Percentiles rank a stretch among this genome's conserved stretches.
These are phyloP conservation scores for Sebastes baramenuke DNA, from an alignment of 2,797 vertebrate species.

Conservation along the genomic window DNA sequence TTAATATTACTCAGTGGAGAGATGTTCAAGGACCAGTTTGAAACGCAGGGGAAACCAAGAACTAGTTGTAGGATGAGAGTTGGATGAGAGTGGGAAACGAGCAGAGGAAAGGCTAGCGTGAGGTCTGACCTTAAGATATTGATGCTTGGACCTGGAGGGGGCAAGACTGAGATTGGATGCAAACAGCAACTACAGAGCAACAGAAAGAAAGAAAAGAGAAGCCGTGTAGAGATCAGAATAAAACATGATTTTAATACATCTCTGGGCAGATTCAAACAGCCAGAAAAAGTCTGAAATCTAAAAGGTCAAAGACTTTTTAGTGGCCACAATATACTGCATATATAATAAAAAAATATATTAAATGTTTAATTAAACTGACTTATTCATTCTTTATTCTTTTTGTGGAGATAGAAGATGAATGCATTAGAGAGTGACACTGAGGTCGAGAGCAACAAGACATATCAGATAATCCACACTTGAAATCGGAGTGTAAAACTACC, in stretches of 20 bases:
- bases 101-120: not conserved
- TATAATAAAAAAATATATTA: not conserved
- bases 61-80: not conserved
- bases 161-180: not conserved
- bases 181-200: not conserved
- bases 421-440: not conserved
- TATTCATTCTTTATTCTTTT: not conserved
- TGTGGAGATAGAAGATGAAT: not conserved
- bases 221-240: not conserved
- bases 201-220: not conserved
- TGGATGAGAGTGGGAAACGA: not conserved
- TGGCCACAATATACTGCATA: not conserved
- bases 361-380: not conserved
- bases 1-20: not conserved
- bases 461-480: not conserved
- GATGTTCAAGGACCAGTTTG: not conserved
- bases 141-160: not conserved
- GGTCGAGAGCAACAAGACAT: not conserved
- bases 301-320: not conserved
- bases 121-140: slow-evolving; percentile 10
- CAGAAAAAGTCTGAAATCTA: not conserved
- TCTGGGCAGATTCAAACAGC: not conserved
- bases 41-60: not conserved
- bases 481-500: not conserved
- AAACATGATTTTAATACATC: not conserved